phyloP scores from a whole-genome alignment of 37 sponge, comb jelly and placozoan genomes.

The Cladorhizidae sp. region DNA sequence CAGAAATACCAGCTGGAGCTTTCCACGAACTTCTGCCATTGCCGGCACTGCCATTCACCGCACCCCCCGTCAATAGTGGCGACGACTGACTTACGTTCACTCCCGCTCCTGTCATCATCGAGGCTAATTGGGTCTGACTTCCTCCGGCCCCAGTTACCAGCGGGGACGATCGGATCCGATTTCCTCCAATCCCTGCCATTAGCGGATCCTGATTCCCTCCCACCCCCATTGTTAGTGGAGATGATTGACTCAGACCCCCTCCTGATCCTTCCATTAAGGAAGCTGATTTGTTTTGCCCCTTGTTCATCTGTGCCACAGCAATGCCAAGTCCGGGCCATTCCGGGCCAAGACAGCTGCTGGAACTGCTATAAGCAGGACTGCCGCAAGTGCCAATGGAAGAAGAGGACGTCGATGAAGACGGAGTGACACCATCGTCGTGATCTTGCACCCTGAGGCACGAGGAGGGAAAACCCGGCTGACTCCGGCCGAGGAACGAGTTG shows the following conservation, averaged over 20 bases:
- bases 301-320: background rate
- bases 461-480: slow-evolving; percentile 18
- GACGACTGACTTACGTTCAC: too few relatives aligned
- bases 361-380: background rate
- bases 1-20: too few relatives aligned
- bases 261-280: too few relatives aligned
- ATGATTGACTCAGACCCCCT: background rate
- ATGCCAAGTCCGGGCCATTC: slow-evolving; percentile 23
- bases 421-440: background rate
- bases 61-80: too few relatives aligned
- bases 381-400: background rate
- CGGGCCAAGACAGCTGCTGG: background rate
- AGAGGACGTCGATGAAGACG: background rate
- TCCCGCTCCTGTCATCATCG: too few relatives aligned
- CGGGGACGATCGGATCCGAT: too few relatives aligned
- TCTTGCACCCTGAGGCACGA: background rate
- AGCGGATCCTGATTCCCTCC: too few relatives aligned
- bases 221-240: background rate
- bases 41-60: too few relatives aligned
- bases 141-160: too few relatives aligned
- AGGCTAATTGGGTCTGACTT: too few relatives aligned
- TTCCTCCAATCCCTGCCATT: too few relatives aligned
- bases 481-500: slow-evolving; percentile 19
- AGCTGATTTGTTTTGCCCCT: background rate
- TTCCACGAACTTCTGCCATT: too few relatives aligned